These are phyloP conservation scores for Drosophila nigricruria DNA, from an alignment of 2,888 invertebrate species.

Conservation along the genomic window DNA sequence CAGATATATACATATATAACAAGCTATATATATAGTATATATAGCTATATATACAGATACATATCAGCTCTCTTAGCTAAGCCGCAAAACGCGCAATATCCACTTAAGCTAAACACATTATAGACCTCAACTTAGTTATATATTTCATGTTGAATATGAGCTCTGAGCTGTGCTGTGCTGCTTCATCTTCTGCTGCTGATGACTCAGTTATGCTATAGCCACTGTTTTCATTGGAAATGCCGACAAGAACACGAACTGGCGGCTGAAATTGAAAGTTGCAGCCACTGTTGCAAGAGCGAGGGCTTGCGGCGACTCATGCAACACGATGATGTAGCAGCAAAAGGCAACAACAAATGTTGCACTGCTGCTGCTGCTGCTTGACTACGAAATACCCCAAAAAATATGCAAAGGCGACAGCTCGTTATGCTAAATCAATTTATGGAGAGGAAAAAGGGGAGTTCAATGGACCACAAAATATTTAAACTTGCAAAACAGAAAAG, in stretches of 20 bases:
- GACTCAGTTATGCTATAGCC: slow-evolving; percentile 51
- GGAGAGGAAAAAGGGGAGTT: neutral
- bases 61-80: slow-evolving; percentile 26
- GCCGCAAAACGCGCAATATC: slow-evolving; percentile 53
- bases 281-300: slow-evolving; percentile 27
- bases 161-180: slow-evolving; percentile 5
- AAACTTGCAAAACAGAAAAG: neutral
- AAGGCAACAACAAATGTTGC: slow-evolving; percentile 8
- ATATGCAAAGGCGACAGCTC: slow-evolving; percentile 11
- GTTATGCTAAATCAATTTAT: slow-evolving; percentile 32
- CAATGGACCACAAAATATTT: neutral
- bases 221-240: slow-evolving; percentile 48
- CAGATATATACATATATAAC: slow-evolving; percentile 4
- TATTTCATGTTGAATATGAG: slow-evolving; percentile 31
- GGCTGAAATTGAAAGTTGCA: slow-evolving; percentile 58
- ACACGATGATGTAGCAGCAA: slow-evolving; percentile 56
- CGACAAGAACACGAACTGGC: slow-evolving; percentile 22
- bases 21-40: slow-evolving; percentile 6
- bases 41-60: slow-evolving; percentile 1
- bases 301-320: slow-evolving; percentile 19
- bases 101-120: slow-evolving; percentile 35
- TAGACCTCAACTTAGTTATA: slow-evolving; percentile 10
- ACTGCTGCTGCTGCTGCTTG: slow-evolving; percentile 15
- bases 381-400: slow-evolving; percentile 39
- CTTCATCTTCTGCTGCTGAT: slow-evolving; percentile 24